Evolutionary conservation across 2,113 vertebrate genomes (phyloP), one percentile per base, ranked within the genome.

Genomic region (Otus sunia): DNA sequence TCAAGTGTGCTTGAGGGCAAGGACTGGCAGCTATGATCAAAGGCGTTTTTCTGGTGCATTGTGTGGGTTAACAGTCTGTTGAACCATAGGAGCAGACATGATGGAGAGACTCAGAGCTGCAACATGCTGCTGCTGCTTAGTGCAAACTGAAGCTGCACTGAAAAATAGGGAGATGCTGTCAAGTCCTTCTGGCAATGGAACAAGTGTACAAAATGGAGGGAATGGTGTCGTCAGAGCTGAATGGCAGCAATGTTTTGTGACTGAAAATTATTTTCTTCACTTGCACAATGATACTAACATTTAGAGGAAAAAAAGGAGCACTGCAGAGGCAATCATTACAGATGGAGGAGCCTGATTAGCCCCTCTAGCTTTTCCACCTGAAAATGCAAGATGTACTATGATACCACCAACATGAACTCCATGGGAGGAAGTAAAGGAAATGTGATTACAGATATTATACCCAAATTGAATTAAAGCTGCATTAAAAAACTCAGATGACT

Each of bases 391-490:
- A 95, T 83, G 21, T 67, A 47, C 53, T 47, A 8, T 43, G 81
- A 75, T 88, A 88, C 18, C 0, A 6, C 45, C 0, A 6, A 73
- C 2, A 5, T 41, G n/a, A 87, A 64, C 78, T 90, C 73, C 36
- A 26, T 18, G 74, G 84, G 81, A 94, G 84, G 89, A 95, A 94
- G 87, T 59, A 88, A 78, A 73, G 81, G 87, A 97, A 96, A 97
- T 95, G 67, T 90, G 64, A 95, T 97, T 96, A 86, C 50, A 86
- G 74, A 67, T 96, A 96, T 92, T 93, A 92, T 45, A 55, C 41
- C 45, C 76, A 92, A 96, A 97, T 53, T 74, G 90, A 97, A 96
- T 96, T 96, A 82, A 88, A 95, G 16, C 62, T 91, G 59, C 81
- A 94, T 94, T 95, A 74, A 83, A 93, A 95, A 29, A 5, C 50